Conservation (phyloP, 2,113 vertebrate genomes). For the Barbus barbus region DNA sequence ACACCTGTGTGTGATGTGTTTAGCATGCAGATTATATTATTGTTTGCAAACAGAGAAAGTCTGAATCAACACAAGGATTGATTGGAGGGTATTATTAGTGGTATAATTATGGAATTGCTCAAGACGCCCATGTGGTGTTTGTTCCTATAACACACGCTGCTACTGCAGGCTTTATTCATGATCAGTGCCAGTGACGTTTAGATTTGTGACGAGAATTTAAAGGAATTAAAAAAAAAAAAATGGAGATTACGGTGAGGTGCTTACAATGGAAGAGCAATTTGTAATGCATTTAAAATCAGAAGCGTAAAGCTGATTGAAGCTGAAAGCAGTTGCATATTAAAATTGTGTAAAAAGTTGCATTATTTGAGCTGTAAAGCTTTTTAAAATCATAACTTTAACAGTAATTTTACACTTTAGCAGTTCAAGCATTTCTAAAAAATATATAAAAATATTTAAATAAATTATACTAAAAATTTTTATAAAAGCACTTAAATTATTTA, state of each 20-base stretch:
- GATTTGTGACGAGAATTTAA: neutral
- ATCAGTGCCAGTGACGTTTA: neutral
- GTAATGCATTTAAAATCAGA: neutral
- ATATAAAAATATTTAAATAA: too few relatives aligned
- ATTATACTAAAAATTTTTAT: too few relatives aligned
- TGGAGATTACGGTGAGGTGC: neutral
- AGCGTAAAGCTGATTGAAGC: neutral
- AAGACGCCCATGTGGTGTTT: neutral
- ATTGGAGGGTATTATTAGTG: constrained; percentile 22
- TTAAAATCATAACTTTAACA: neutral
- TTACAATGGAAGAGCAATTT: neutral
- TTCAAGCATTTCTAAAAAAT: neutral
- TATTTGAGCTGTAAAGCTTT: neutral
- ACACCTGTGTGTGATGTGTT: neutral
- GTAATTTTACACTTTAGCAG: neutral
- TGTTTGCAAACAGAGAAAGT: constrained; percentile 30
- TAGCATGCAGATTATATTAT: neutral
- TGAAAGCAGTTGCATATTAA: too few relatives aligned
- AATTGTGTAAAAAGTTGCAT: neutral
- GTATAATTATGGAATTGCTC: neutral
- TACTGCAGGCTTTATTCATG: neutral
- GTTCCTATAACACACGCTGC: neutral
- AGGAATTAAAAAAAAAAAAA: neutral
- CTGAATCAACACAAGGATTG: constrained; percentile 17
- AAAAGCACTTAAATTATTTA: too few relatives aligned